A percentile compares a stretch with the other conserved stretches of the same genome.
These are phyloP conservation scores for Thamnophis sirtalis DNA, from an alignment of 2,113 vertebrate species.

Conservation along the genomic window DNA sequence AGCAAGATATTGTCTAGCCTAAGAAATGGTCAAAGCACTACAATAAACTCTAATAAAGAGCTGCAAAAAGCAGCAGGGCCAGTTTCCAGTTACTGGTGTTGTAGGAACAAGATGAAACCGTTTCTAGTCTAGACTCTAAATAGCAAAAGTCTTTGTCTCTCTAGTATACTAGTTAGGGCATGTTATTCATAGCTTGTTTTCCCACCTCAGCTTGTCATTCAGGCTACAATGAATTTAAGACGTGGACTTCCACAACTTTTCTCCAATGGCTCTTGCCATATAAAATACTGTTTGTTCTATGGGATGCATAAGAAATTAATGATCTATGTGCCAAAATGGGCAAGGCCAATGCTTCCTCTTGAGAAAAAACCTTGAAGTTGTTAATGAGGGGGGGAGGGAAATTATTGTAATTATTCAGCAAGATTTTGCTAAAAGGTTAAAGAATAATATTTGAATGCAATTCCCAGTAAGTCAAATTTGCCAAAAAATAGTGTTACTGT, in stretches of 20 bases:
- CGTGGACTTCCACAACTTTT: neutral
- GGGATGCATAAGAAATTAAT: neutral
- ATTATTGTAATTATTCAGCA: conserved; percentile 4
- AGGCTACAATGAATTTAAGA: neutral
- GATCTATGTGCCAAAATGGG: neutral
- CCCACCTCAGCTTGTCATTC: neutral
- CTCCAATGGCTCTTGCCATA: neutral
- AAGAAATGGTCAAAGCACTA: neutral
- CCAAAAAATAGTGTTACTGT: conserved; percentile 19
- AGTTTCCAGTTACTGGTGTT: neutral
- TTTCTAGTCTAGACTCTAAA: neutral
- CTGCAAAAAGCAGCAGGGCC: neutral
- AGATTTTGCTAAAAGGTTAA: conserved; percentile 12
- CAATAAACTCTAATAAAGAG: neutral
- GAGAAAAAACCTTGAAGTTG: neutral
- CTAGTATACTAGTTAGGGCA: neutral
- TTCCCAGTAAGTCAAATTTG: neutral
- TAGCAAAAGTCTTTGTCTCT: neutral
- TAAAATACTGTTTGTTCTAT: neutral
- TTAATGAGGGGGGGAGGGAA: neutral
- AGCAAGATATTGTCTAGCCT: too few species aligned
- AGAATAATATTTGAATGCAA: conserved; percentile 12
- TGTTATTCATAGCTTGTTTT: neutral
- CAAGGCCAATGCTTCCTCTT: neutral
- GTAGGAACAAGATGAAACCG: neutral